These are phyloP conservation scores for Metridium senile DNA, from an alignment of 92 coral and sea anemone genomes.

Conservation along the genomic window DNA sequence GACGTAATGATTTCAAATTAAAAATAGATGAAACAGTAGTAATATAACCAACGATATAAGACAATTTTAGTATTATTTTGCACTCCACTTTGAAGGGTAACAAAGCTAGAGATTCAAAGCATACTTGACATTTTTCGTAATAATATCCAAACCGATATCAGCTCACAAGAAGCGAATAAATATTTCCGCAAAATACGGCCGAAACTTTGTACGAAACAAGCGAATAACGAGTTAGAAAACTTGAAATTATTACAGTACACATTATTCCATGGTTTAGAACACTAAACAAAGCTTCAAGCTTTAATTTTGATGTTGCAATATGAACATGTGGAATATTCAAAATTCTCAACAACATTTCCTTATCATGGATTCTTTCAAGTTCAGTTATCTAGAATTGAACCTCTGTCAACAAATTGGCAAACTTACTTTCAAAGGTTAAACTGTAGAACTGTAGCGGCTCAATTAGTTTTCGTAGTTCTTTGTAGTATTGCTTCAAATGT, in stretches of 20 bases:
- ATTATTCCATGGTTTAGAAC: too few species aligned
- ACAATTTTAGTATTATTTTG: background rate
- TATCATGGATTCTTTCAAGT: background rate
- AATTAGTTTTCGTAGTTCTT: background rate
- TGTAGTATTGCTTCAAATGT: background rate
- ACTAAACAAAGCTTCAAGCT: too few species aligned
- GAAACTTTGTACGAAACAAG: background rate
- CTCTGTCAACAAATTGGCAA: background rate
- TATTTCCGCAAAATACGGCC: background rate
- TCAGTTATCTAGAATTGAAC: background rate
- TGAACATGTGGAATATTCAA: slow-evolving; percentile 1
- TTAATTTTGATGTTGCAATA: background rate
- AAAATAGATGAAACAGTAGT: background rate
- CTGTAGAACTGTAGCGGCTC: background rate
- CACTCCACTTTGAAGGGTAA: background rate
- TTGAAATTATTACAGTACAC: too few species aligned
- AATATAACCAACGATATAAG: too few species aligned
- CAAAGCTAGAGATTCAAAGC: background rate
- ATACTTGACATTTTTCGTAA: slow-evolving; percentile 4
- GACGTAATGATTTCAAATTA: background rate
- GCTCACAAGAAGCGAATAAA: background rate
- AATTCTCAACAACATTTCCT: background rate
- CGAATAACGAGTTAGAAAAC: background rate
- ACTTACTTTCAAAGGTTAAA: background rate
- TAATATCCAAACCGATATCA: background rate